Conservation (phyloP, 2,797 vertebrate genomes). For the Carduelis carduelis region DNA sequence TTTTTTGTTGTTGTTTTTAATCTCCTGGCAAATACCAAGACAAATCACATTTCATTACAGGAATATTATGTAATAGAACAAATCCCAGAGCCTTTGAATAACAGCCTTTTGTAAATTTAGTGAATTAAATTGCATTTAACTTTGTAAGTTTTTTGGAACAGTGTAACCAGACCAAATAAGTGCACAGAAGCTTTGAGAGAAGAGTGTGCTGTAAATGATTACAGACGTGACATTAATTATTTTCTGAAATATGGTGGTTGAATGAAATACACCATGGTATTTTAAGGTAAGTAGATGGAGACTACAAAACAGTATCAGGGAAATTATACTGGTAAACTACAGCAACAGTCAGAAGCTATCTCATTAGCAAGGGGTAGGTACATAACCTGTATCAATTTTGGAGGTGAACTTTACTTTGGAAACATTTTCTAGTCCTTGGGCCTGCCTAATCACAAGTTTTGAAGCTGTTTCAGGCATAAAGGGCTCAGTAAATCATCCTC, state of each 20-base stretch:
- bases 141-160: background rate
- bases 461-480: conserved; percentile 32
- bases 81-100: conserved; percentile 12
- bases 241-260: background rate
- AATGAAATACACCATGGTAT: background rate
- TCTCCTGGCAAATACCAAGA: background rate
- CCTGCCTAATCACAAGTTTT: background rate
- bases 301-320: background rate
- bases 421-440: background rate
- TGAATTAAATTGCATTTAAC: conserved; percentile 1
- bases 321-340: background rate
- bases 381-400: background rate
- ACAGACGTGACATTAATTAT: background rate
- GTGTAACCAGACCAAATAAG: background rate
- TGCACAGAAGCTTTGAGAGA: background rate
- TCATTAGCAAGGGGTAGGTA: background rate
- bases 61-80: background rate
- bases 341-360: background rate
- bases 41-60: conserved; percentile 17
- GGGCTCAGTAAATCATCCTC: conserved; percentile 25
- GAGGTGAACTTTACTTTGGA: conserved; percentile 25
- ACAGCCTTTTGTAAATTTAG: background rate
- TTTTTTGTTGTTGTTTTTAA: background rate
- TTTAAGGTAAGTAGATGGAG: background rate
- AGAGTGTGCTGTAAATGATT: background rate